These are phyloP conservation scores for Tapirus indicus DNA, from an alignment of 2,797 vertebrate genomes.

Conservation along the genomic window DNA sequence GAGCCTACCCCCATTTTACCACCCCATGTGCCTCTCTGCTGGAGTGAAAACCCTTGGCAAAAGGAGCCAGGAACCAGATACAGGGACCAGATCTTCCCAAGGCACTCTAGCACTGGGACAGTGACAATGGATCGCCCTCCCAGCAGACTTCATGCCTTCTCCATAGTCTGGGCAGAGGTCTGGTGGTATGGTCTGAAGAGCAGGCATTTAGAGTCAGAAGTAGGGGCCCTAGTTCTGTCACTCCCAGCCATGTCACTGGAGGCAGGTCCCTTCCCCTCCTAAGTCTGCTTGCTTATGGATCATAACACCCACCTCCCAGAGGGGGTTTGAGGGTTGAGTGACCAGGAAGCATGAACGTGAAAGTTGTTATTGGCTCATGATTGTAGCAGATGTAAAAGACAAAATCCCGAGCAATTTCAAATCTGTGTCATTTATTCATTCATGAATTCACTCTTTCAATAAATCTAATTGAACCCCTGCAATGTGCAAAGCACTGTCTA, in stretches of 20 bases:
- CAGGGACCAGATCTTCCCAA: not conserved
- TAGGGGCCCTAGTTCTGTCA: not conserved
- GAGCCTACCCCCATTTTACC: not conserved
- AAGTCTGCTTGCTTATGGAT: not conserved
- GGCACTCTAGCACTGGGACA: too few species aligned
- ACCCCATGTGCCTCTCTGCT: not conserved
- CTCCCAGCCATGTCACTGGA: not conserved
- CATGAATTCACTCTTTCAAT: not conserved
- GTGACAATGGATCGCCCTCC: fast-evolving
- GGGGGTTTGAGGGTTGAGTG: not conserved
- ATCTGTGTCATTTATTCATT: not conserved
- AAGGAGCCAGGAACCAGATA: not conserved
- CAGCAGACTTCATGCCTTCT: not conserved
- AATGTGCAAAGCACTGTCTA: not conserved
- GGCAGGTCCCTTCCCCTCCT: not conserved
- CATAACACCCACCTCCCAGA: not conserved
- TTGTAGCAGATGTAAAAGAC: not conserved
- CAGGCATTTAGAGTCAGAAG: not conserved
- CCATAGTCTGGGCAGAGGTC: not conserved
- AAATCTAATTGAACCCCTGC: not conserved
- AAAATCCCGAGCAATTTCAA: not conserved
- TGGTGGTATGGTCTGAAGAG: not conserved
- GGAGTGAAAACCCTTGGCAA: not conserved
- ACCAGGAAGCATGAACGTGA: not conserved
- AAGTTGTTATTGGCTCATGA: not conserved